Evolutionary conservation across 2,888 invertebrate species (phyloP), one percentile per base, ranked within the genome.

Genomic region (Mimas tiliae): DNA sequence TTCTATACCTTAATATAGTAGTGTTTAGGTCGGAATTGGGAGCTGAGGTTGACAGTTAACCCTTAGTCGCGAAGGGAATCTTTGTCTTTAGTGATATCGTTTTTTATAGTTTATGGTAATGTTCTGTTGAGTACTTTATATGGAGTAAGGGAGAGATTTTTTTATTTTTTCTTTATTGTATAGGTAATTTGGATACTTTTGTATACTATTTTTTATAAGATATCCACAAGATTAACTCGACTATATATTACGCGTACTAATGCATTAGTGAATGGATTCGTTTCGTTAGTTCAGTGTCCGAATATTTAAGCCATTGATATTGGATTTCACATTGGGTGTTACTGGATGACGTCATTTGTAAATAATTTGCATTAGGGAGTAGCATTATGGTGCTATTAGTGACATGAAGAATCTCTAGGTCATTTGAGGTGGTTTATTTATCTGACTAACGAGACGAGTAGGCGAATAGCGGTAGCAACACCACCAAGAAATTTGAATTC

Each of bases 51-150:
- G n/a, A 21, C 33, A 65, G 48, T 47, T 65, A 58, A 58, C 65
- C 65, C 65, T 48, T 65, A 58, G 14, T 48, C 12, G 65, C 58
- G 47, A 55, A 19, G 38, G 65, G 34, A 65, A 33, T 58, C 33
- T 38, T 34, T 65, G 55, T 65, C 45, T 63, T 53, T 53, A 53
- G 27, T 65, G 55, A 65, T 65, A 55, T 64, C 21, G 52, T 52
- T 52, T 58, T 58, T 58, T 58, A 42, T 58, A 12, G 16, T 19
- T 42, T 58, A 58, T 42, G 58, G 58, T 58, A 58, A 58, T 42
- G 58, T 11, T 55, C 14, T 55, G 55, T 55, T 33, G 33, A 55
- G 53, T 53, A 12, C 16, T 33, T 34, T 42, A 42, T 58, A 38
- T 42, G 12, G 38, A 11, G 12, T 38, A n/a, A n/a, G 19, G 38